Conservation (phyloP, 2,113 vertebrate genomes). For the Phyllopteryx taeniolatus region DNA sequence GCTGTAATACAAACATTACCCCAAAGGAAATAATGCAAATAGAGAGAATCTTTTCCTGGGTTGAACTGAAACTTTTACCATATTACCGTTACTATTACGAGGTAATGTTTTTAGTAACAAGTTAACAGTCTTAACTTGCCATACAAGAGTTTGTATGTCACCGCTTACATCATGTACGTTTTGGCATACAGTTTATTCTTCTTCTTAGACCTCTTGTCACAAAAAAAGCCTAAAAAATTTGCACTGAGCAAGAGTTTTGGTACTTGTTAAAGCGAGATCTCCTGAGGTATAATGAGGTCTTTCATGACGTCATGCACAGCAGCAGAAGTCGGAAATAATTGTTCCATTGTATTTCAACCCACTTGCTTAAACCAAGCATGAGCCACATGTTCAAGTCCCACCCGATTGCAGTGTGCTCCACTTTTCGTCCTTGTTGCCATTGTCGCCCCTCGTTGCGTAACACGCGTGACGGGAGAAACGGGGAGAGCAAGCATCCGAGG, state of each 20-base stretch:
- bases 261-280: neutral
- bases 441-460: constrained; percentile 46
- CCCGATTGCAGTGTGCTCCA: neutral
- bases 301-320: neutral
- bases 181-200: too few relatives aligned
- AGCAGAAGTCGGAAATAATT: too few relatives aligned
- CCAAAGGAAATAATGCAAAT: too few relatives aligned
- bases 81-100: too few relatives aligned
- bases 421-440: neutral
- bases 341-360: neutral
- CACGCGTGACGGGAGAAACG: constrained; percentile 65
- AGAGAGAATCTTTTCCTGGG: too few relatives aligned
- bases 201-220: neutral
- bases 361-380: neutral
- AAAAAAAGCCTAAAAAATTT: neutral
- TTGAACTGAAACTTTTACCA: too few relatives aligned
- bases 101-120: too few relatives aligned
- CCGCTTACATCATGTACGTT: too few relatives aligned
- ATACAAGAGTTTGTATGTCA: too few relatives aligned
- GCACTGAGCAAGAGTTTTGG: too few relatives aligned
- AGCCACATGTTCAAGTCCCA: constrained; percentile 15
- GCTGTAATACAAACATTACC: too few relatives aligned
- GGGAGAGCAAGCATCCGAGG: constrained; percentile 66
- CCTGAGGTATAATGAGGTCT: neutral
- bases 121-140: too few relatives aligned